A percentile compares a stretch with the other conserved stretches of the same genome.
phyloP scores from a whole-genome alignment of 1,140 invertebrate genomes.

The Lasioglossum albipes region DNA sequence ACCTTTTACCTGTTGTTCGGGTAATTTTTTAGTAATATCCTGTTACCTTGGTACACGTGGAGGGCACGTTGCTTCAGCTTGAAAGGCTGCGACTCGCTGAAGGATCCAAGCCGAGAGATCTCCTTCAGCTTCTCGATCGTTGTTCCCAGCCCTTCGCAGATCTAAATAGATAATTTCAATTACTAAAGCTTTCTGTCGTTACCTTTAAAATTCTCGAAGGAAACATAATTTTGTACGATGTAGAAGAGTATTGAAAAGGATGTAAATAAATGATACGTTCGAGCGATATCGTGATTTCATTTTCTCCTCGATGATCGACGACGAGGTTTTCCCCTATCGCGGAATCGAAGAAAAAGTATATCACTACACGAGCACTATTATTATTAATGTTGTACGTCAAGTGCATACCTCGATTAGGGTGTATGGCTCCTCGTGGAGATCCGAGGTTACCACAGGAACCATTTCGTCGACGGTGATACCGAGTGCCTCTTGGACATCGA shows the following conservation, averaged over 20 bases:
- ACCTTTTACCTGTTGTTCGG: too few species aligned
- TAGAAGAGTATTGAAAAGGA: too few species aligned
- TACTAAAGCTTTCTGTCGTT: too few species aligned
- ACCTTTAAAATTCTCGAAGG: too few species aligned
- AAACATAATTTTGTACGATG: too few species aligned
- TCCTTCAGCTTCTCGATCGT: slow-evolving; percentile 84
- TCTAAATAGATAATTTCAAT: slow-evolving; percentile 66
- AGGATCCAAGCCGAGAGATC: slow-evolving; percentile 85
- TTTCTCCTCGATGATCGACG: background rate
- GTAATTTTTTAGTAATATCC: background rate
- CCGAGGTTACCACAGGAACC: slow-evolving; percentile 83
- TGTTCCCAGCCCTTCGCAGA: slow-evolving; percentile 83
- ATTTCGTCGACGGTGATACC: slow-evolving; percentile 85
- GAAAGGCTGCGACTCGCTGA: slow-evolving; percentile 86
- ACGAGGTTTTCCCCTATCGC: too few species aligned
- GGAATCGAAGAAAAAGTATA: background rate
- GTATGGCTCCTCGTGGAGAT: slow-evolving; percentile 87
- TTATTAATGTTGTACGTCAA: slow-evolving; percentile 20
- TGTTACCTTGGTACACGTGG: slow-evolving; percentile 91
- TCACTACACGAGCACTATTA: background rate
- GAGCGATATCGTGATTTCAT: background rate
- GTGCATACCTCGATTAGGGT: slow-evolving; percentile 86
- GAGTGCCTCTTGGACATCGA: slow-evolving; percentile 86
- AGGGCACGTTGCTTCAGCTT: slow-evolving; percentile 90
- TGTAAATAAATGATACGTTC: too few species aligned